Conservation (phyloP, 2,888 invertebrate species). For the Andrena minutula region DNA sequence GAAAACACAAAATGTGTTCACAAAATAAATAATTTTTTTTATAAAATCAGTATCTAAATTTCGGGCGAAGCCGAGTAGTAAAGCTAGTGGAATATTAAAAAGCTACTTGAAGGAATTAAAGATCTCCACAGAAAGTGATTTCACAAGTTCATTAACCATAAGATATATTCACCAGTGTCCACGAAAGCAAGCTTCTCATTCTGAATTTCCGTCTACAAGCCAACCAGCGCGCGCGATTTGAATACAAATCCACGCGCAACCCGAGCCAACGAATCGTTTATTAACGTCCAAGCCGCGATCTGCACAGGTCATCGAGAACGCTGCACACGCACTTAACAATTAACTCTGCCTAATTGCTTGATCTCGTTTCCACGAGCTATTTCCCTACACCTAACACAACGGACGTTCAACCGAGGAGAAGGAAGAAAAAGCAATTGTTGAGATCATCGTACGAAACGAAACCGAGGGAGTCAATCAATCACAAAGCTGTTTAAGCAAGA, state of each 20-base stretch:
- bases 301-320: neutral
- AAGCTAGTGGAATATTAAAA: too few relatives aligned
- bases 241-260: neutral
- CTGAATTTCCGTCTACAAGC: too few relatives aligned
- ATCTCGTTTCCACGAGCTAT: neutral
- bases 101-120: too few relatives aligned
- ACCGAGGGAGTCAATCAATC: constrained; percentile 18
- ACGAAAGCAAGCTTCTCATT: too few relatives aligned
- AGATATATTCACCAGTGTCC: too few relatives aligned
- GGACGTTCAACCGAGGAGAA: neutral
- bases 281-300: constrained; percentile 16
- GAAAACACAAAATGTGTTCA: too few relatives aligned
- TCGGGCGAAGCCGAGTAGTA: too few relatives aligned
- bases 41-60: too few relatives aligned
- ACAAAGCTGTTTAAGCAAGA: neutral
- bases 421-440: neutral
- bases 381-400: neutral
- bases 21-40: too few relatives aligned
- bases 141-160: too few relatives aligned
- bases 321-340: constrained; percentile 23
- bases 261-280: constrained; percentile 16
- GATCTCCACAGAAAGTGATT: too few relatives aligned
- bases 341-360: constrained; percentile 16
- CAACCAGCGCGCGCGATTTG: too few relatives aligned
- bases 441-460: neutral